A percentile compares a stretch with the other conserved stretches of the same genome.
Evolutionary conservation across 2,113 vertebrate species (phyloP).

Genomic region (Centrocercus urophasianus): DNA sequence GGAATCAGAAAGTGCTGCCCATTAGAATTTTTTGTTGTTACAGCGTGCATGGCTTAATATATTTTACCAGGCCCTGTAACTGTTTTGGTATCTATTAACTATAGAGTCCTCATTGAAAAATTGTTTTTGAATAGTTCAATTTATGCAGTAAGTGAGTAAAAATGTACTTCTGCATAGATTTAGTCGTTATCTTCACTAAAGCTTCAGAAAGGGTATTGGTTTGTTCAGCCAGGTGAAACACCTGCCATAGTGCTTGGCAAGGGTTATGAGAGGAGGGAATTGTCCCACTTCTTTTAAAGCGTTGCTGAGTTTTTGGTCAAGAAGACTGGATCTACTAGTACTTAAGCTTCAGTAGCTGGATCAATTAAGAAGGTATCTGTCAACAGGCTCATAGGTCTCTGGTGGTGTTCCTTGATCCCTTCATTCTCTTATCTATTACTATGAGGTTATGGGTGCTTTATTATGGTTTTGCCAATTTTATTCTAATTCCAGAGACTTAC

Average conservation of each 20-base stretch:
- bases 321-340: neutral
- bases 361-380: neutral
- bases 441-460: neutral
- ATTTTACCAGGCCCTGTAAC: slow-evolving; percentile 15
- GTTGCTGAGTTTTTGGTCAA: neutral
- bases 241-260: neutral
- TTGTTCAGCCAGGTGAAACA: neutral
- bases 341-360: neutral
- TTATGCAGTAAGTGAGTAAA: neutral
- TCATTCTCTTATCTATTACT: neutral
- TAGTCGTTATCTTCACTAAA: neutral
- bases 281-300: neutral
- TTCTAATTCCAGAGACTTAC: neutral
- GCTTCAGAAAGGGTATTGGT: neutral
- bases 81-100: slow-evolving; percentile 1
- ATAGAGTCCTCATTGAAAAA: neutral
- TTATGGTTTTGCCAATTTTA: neutral
- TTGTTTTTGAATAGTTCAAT: neutral
- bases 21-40: slow-evolving; percentile 13
- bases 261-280: neutral
- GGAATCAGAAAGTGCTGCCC: slow-evolving; percentile 15
- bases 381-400: neutral
- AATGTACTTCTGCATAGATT: neutral
- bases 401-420: accelerated
- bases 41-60: neutral